Conservation (phyloP, 2,113 vertebrate species). For the Protomyctophum bolini region DNA sequence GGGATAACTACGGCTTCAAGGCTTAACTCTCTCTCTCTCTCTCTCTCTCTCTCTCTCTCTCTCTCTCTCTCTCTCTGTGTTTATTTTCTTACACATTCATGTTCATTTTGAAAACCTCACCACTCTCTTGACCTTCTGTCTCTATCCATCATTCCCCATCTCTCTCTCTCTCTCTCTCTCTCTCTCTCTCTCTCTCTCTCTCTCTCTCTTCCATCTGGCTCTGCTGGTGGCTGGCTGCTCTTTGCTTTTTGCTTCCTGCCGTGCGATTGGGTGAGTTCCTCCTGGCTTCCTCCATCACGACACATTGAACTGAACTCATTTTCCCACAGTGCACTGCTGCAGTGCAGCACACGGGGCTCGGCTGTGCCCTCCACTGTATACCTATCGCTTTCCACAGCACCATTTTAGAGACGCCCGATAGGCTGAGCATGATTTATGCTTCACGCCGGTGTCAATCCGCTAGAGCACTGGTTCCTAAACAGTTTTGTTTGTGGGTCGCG, state of each 20-base stretch:
- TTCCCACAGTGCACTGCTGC: constrained; percentile 73
- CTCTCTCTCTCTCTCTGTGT: constrained; percentile 7
- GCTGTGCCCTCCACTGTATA: constrained; percentile 46
- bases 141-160: not conserved
- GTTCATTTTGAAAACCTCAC: constrained; percentile 3
- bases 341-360: constrained; percentile 64
- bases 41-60: constrained; percentile 10
- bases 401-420: too few relatives aligned
- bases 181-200: not conserved
- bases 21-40: constrained; percentile 52
- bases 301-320: constrained; percentile 64
- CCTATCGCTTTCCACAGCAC: not conserved
- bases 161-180: not conserved
- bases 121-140: constrained; percentile 40
- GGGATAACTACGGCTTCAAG: constrained; percentile 45
- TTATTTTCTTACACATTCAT: constrained; percentile 9
- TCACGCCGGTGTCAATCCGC: too few relatives aligned
- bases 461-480: too few relatives aligned
- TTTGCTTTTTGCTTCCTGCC: constrained; percentile 75
- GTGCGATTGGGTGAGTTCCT: constrained; percentile 76
- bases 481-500: too few relatives aligned
- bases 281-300: constrained; percentile 50
- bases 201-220: constrained; percentile 8
- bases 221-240: constrained; percentile 53
- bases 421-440: too few relatives aligned